Conservation (phyloP, 1,140 invertebrate genomes). For the Aphelinus certus region DNA sequence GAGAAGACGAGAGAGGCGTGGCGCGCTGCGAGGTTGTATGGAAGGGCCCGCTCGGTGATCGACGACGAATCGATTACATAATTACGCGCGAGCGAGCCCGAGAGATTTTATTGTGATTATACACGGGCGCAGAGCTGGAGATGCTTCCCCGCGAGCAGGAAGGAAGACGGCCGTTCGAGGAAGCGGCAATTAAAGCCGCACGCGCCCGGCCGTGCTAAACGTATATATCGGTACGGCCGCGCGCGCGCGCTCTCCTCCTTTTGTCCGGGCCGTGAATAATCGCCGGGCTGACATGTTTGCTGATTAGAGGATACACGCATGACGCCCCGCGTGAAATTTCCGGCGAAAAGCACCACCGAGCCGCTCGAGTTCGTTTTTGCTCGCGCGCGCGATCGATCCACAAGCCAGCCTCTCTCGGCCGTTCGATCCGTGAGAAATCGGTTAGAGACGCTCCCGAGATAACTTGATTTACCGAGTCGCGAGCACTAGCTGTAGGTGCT, state of each 20-base stretch:
- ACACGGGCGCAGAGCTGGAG: slow-evolving; percentile 5
- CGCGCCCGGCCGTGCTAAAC: not conserved
- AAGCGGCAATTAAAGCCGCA: slow-evolving; percentile 27
- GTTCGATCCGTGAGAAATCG: slow-evolving; percentile 1
- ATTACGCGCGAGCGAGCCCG: not conserved
- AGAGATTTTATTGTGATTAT: slow-evolving; percentile 48
- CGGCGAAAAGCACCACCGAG: not conserved
- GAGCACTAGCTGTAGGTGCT: too few relatives aligned
- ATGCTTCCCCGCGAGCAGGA: not conserved
- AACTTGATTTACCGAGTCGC: slow-evolving; percentile 16
- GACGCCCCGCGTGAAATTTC: not conserved
- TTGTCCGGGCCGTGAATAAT: slow-evolving; percentile 21
- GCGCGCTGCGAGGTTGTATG: not conserved
- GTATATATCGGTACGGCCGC: not conserved
- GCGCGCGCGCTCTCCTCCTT: slow-evolving; percentile 7
- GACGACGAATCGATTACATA: slow-evolving; percentile 29
- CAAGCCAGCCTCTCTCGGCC: too few relatives aligned
- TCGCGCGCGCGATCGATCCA: too few relatives aligned
- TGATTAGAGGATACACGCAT: slow-evolving; percentile 14
- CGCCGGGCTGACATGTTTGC: slow-evolving; percentile 11
- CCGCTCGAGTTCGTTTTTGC: not conserved
- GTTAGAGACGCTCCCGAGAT: slow-evolving; percentile 6
- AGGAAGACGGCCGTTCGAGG: slow-evolving; percentile 13
- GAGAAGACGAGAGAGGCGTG: slow-evolving; percentile 1
- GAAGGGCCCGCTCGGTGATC: slow-evolving; percentile 1